Evolutionary conservation across 2,113 vertebrate species (phyloP).

Genomic region (Erythrocebus patas): DNA sequence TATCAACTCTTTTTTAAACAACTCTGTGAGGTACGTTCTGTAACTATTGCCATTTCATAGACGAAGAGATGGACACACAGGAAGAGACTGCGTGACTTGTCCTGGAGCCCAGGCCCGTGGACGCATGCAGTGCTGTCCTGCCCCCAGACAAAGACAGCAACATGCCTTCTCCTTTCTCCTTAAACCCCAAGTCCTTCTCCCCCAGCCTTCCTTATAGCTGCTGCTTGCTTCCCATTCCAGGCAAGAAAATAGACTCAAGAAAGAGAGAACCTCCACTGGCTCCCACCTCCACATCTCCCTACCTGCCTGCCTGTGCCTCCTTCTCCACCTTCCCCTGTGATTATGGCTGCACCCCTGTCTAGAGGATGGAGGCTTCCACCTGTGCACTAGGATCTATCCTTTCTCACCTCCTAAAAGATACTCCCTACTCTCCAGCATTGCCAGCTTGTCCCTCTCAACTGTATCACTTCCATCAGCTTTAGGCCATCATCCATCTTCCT

Average conservation of each 20-base stretch:
- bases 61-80: background rate
- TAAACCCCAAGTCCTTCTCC: background rate
- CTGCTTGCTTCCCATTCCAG: background rate
- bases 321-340: background rate
- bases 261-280: background rate
- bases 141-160: fast-evolving
- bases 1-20: background rate
- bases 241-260: background rate
- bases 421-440: fast-evolving
- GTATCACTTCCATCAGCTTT: background rate
- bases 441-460: background rate
- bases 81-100: background rate
- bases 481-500: background rate
- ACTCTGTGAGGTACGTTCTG: background rate
- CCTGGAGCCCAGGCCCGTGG: fast-evolving
- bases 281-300: too few relatives aligned
- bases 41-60: background rate
- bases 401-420: background rate
- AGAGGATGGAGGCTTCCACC: background rate
- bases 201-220: background rate
- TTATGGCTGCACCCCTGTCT: background rate
- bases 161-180: background rate
- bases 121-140: background rate
- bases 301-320: too few relatives aligned
- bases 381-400: background rate